Percentiles rank a stretch among this genome's conserved stretches.
These are phyloP conservation scores for Drosophila sordidapex DNA, from an alignment of 2,888 invertebrate species.

Conservation along the genomic window DNA sequence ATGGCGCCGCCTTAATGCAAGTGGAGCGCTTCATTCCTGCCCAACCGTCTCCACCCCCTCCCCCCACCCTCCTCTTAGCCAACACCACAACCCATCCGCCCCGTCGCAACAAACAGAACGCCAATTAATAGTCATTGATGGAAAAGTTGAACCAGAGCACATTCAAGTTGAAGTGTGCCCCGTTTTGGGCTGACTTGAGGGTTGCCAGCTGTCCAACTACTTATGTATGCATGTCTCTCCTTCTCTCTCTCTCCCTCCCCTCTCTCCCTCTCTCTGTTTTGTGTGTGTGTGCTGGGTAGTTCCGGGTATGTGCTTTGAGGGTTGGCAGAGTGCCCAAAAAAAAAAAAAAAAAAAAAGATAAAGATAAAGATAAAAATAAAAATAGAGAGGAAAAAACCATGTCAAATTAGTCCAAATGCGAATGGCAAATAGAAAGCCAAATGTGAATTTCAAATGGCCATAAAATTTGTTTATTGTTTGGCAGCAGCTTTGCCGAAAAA, in stretches of 20 bases:
- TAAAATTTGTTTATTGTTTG: slow-evolving; percentile 63
- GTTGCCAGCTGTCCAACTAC: slow-evolving; percentile 52
- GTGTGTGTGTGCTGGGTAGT: slow-evolving; percentile 21
- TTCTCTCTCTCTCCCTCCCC: background rate
- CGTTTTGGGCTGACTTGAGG: slow-evolving; percentile 46
- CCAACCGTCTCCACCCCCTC: background rate
- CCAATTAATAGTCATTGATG: slow-evolving; percentile 79
- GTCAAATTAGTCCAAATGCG: slow-evolving; percentile 69
- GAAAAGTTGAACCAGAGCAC: slow-evolving; percentile 59
- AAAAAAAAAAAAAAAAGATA: slow-evolving; percentile 8
- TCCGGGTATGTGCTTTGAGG: slow-evolving; percentile 31
- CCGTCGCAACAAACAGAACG: slow-evolving; percentile 46
- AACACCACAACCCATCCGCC: background rate
- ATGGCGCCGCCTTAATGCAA: slow-evolving; percentile 78
- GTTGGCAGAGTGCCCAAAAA: slow-evolving; percentile 52
- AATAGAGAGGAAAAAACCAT: slow-evolving; percentile 32
- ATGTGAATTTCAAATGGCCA: slow-evolving; percentile 56
- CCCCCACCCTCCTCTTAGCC: background rate
- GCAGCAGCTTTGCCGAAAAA: slow-evolving; percentile 3
- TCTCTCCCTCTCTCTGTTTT: background rate
- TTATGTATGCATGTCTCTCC: slow-evolving; percentile 1
- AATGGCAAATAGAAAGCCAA: slow-evolving; percentile 50
- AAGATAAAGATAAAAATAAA: slow-evolving; percentile 24
- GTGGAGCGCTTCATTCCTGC: slow-evolving; percentile 25
- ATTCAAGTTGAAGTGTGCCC: slow-evolving; percentile 61